Evolutionary conservation across 2,797 vertebrate genomes (phyloP).

Genomic region (Chrosomus eos): DNA sequence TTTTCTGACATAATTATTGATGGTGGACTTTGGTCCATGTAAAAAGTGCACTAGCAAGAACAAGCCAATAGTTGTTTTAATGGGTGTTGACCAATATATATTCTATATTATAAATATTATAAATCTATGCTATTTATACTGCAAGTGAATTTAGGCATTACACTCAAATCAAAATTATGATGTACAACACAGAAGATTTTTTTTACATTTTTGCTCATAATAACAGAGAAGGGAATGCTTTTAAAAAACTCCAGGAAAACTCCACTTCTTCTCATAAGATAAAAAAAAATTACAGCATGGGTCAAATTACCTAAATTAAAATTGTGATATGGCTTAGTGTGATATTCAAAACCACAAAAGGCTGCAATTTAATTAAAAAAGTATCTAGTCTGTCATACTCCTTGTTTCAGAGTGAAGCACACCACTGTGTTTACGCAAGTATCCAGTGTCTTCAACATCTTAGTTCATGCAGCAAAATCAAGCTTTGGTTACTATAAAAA

Average conservation of each 20-base stretch:
- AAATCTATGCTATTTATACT: background rate
- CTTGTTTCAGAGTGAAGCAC: background rate
- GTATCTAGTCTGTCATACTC: background rate
- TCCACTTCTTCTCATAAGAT: background rate
- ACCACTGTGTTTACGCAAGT: background rate
- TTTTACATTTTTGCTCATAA: background rate
- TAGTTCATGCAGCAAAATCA: background rate
- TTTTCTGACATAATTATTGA: background rate
- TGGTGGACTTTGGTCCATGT: background rate
- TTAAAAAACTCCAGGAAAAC: background rate
- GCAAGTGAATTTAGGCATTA: background rate
- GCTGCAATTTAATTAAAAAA: background rate
- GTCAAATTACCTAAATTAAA: background rate
- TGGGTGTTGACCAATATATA: background rate
- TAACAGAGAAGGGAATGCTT: background rate
- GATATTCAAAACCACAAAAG: background rate
- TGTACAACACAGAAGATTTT: background rate
- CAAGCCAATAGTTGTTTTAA: background rate
- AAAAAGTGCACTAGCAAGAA: background rate
- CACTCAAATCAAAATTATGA: background rate
- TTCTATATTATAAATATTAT: background rate
- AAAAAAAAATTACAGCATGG: background rate
- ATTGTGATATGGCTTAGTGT: background rate
- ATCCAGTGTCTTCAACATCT: background rate
- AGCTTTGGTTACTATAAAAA: background rate